Base-by-base conservation (phyloP, 2,113 vertebrate genomes). In the Fukomys damarensis region DNA sequence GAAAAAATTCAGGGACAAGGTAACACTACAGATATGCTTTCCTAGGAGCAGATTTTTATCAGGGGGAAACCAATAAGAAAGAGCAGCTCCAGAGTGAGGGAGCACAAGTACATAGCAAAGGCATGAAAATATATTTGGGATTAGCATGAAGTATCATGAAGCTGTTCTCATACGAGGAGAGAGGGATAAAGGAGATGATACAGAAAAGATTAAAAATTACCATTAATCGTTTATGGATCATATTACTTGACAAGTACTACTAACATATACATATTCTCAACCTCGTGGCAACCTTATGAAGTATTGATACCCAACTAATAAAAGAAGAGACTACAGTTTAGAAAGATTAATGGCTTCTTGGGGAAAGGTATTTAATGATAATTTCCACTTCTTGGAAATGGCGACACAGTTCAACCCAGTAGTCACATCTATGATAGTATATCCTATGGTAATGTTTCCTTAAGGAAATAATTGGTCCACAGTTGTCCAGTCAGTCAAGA, bases 331-430 rank as follows among this genome's bases (percentile, higher is more conserved):
- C 26, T 80, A 86, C 6, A 76, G 41, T 52, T 66, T 66, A 83
- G 59, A 86, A 93, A 93, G 79, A 12, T 65, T 87, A 85, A 59
- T 4, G 61, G 46, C 26, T 30, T 97, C 89, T 77, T 86, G 32
- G n/a, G 38, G 43, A 86, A 85, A 93, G 41, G 30, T 83, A 89
- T 74, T 58, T 85, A 61, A 63, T 65, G 6, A 24, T 68, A 46
- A 89, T 63, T 94, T 94, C 24, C 43, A 86, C 19, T 61, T 70
- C 80, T 38, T 93, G 32, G 56, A 86, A 97, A 91, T 43, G 28
- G 49, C 88, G 54, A 86, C 56, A 83, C 12, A 89, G 6, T 28
- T 65, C 81, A 26, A 83, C n/a, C 0, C 65, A 79, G 46, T 16
- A 82, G 49, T 68, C 12, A 52, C 20, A 82, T 80, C 63, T 77